Base-by-base conservation (phyloP, 2,113 vertebrate species). In the Pluvianellus socialis region DNA sequence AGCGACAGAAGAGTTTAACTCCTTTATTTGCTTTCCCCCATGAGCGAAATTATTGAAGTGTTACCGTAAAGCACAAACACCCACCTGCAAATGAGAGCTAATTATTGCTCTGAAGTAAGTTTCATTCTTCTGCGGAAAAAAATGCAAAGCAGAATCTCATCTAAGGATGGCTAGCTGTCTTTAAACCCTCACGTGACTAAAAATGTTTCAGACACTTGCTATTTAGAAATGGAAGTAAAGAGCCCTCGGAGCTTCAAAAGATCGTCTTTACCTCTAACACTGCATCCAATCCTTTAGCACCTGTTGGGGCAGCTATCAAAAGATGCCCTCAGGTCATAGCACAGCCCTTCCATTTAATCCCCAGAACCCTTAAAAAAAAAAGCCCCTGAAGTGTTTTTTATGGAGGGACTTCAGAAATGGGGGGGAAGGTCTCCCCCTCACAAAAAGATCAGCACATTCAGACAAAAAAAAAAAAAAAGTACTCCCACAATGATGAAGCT, bases 261-360 rank as follows among this genome's bases (percentile, higher is more conserved):
- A 44, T 3, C 32, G 10, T 49, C 74, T 85, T 85, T 86, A 28
- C 74, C 44, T 79, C 49, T 35, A 85, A 75, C 35, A 22, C 24
- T 55, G 65, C 92, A 87, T 74, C 68, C 33, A 87, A 55, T 63
- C 33, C 65, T 91, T 72, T 52, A 68, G 72, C 77, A 80, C 86
- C 85, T 94, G 70, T 96, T 93, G 75, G 87, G 81, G 53, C 56
- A 85, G 77, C 62, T 91, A 84, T 94, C 91, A 96, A 82, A 96
- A 95, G 86, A 72, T 89, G 86, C 66, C 89, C 86, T 91, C 61
- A 10, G 89, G 95, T 96, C 81, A 85, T 23, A 66, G 70, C 20
- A 86, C 94, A 89, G 67, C 91, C 89, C 86, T 87, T 84, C 77
- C 70, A 79, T 85, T 96, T 95, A 91, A 89, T 95, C 77, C 91